Conservation (phyloP, 2,888 invertebrate genomes). For the Tuta absoluta region DNA sequence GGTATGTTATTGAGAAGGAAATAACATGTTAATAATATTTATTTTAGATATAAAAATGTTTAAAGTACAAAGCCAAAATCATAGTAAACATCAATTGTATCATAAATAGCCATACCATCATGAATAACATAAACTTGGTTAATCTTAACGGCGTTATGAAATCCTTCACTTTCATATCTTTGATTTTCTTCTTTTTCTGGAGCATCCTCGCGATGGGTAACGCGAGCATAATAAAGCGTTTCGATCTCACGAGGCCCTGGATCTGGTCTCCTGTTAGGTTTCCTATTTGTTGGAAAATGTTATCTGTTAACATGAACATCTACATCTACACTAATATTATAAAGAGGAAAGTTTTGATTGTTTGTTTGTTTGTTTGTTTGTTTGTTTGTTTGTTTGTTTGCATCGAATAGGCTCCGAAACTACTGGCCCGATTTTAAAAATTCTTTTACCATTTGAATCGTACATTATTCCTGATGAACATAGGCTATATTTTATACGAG, state of each 20-base stretch:
- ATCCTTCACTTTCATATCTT: neutral
- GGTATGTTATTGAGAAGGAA: neutral
- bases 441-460: too few relatives aligned
- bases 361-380: too few relatives aligned
- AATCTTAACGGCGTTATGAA: neutral
- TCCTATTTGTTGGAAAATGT: neutral
- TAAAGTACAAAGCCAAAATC: neutral
- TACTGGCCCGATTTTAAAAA: too few relatives aligned
- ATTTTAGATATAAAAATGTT: neutral
- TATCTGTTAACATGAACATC: conserved; percentile 4
- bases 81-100: neutral
- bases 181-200: neutral
- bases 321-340: too few relatives aligned
- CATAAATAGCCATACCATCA: neutral
- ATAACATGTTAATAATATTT: neutral
- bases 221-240: neutral
- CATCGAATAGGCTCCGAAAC: too few relatives aligned
- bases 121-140: conserved; percentile 6
- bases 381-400: too few relatives aligned
- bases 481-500: too few relatives aligned
- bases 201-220: neutral
- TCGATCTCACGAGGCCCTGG: neutral
- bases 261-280: neutral
- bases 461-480: too few relatives aligned
- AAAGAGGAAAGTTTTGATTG: too few relatives aligned